Evolutionary conservation across 64 coral and sea anemone genomes (phyloP), one percentile per base, ranked within the genome.

Genomic region (Stylophora pistillata): DNA sequence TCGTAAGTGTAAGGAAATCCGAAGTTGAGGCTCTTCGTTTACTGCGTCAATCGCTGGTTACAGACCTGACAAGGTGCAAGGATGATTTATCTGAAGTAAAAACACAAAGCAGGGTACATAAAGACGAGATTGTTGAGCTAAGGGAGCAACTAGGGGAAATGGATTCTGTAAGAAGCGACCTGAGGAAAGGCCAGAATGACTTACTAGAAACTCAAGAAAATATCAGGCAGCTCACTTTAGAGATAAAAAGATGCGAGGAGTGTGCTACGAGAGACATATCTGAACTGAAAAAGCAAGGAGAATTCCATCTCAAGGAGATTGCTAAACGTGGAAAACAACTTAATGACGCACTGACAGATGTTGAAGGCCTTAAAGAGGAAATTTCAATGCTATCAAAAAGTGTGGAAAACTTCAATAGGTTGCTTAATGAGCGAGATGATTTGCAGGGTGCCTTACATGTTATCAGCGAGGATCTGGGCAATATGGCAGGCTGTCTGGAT

Each of bases 1-100:
- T 81, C 53, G 54, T 55, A 5, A 73, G 32, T 53, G 77, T 89
- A 17, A 68, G 65, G 2, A 54, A 81, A 21, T 72, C 88, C 25
- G 53, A 73, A 17, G 53, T 60, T 0, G 72, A 81, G 9, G 68
- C 73, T 52, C 73, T 75, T 75, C 34, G 23, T 52, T 47, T 75
- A 10, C 34, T 75, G 3, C 37, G 73, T 75, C 73, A 75, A 33
- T 75, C 73, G 10, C 73, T 75, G 5, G 73, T 23, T 52, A 4
- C 73, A 37, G 73, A 75, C 18, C 13, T 75, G 32, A 75, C 73
- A 47, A 75, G 52, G 34, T 75, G 73, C 73, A 16, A 14, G 23
- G 32, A 23, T 54, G 73, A 75, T 37, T 53, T 66, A 76, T 53
- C 37, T 55, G 74, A 57, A 56, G 10, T 77, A 27, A 55, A 77